A percentile compares a stretch with the other conserved stretches of the same genome.
These are phyloP conservation scores for Pygmarrhopalites habei DNA, from an alignment of 1,140 invertebrate species.

Conservation along the genomic window DNA sequence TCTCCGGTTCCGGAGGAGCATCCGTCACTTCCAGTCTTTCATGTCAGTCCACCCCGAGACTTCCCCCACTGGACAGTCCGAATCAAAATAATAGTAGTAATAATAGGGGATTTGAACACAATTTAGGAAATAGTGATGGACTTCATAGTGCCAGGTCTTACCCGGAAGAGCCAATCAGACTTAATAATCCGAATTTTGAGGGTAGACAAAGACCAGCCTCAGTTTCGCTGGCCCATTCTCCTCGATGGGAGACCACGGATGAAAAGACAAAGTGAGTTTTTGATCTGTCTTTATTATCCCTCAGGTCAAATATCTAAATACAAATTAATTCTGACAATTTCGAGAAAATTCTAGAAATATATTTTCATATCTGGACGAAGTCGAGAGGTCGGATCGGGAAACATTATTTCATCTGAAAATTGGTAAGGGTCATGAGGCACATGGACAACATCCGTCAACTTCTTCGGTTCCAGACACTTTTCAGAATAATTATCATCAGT, in stretches of 20 bases:
- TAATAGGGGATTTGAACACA: not conserved
- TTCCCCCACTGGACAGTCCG: not conserved
- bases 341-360: constrained; percentile 32
- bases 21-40: not conserved
- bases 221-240: not conserved
- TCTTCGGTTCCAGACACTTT: too few species aligned
- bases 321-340: too few species aligned
- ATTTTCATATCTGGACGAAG: constrained; percentile 36
- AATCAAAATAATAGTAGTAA: too few species aligned
- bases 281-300: not conserved
- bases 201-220: not conserved
- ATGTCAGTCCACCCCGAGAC: constrained; percentile 4
- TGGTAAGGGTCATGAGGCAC: not conserved
- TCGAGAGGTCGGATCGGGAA: constrained; percentile 31
- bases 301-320: too few species aligned
- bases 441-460: not conserved
- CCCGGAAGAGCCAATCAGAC: not conserved
- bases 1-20: not conserved
- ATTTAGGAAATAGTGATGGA: not conserved
- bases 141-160: not conserved
- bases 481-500: not conserved
- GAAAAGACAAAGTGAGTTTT: constrained; percentile 14
- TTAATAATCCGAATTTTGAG: not conserved
- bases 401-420: constrained; percentile 27
- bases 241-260: constrained; percentile 8